These are phyloP conservation scores for Lucilia cuprina DNA, from an alignment of 1,140 invertebrate species.

Conservation along the genomic window DNA sequence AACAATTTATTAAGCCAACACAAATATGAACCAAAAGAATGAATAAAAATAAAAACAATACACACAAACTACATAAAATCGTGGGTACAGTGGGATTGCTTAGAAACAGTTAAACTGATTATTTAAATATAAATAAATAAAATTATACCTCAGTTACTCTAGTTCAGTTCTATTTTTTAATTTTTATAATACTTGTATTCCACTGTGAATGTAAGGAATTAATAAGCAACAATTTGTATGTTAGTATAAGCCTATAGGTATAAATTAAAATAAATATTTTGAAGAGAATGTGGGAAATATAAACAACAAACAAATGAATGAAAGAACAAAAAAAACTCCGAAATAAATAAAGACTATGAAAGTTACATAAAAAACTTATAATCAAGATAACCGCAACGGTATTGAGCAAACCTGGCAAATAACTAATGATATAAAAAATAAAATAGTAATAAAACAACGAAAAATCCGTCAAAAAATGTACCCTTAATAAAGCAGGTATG, in stretches of 20 bases:
- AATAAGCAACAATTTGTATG: too few species aligned
- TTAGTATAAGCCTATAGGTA: background rate
- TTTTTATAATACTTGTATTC: too few species aligned
- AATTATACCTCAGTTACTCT: too few species aligned
- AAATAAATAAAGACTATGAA: background rate
- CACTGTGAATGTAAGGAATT: too few species aligned
- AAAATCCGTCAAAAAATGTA: background rate
- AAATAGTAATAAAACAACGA: constrained; percentile 18
- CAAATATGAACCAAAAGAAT: constrained; percentile 10
- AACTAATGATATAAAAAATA: background rate
- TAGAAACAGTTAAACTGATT: too few species aligned
- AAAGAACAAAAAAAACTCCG: background rate
- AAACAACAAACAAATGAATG: background rate
- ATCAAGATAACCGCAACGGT: background rate
- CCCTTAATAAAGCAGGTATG: background rate
- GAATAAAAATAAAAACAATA: background rate
- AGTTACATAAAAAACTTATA: background rate
- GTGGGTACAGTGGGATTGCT: background rate
- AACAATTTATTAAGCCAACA: constrained; percentile 36
- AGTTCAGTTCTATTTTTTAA: too few species aligned
- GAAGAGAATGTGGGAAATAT: background rate
- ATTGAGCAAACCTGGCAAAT: background rate
- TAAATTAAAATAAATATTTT: constrained; percentile 24
- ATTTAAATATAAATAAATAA: too few species aligned
- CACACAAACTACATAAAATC: background rate